A percentile compares a stretch with the other conserved stretches of the same genome.
Conservation (phyloP, 2,113 vertebrate species). For the Pelmatolapia mariae region DNA sequence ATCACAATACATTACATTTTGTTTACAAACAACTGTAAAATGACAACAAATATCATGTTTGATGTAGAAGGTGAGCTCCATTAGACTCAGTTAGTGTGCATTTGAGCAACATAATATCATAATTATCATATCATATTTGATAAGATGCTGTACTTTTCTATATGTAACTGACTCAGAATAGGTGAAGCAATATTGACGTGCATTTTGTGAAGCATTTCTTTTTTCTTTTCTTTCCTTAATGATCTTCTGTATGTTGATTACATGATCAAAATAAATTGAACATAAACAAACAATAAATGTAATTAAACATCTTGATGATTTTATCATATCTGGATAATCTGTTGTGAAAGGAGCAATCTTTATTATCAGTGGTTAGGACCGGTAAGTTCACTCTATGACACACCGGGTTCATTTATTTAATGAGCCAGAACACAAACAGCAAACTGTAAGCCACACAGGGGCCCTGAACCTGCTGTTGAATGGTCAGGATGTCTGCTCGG, state of each 20-base stretch:
- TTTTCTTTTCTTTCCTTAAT: background rate
- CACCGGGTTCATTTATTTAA: background rate
- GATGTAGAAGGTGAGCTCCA: background rate
- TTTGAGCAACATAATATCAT: background rate
- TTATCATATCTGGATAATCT: background rate
- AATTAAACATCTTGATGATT: background rate
- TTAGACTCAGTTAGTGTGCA: background rate
- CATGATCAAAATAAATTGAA: background rate
- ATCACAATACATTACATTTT: background rate
- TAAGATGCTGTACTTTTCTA: background rate
- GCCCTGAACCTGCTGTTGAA: slow-evolving; percentile 1
- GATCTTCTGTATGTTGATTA: background rate
- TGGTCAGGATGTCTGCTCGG: slow-evolving; percentile 24
- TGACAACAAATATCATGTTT: background rate
- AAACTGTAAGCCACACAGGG: background rate
- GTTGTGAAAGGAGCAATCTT: background rate
- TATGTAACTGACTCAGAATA: background rate
- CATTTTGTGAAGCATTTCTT: background rate
- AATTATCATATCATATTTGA: background rate
- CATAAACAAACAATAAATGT: background rate
- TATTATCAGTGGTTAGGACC: background rate
- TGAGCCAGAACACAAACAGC: slow-evolving; percentile 19
- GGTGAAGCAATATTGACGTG: background rate
- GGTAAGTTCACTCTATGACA: background rate
- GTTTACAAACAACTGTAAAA: background rate